Evolutionary conservation across 1,140 invertebrate genomes (phyloP).

Genomic region (Lanistes nyassanus): DNA sequence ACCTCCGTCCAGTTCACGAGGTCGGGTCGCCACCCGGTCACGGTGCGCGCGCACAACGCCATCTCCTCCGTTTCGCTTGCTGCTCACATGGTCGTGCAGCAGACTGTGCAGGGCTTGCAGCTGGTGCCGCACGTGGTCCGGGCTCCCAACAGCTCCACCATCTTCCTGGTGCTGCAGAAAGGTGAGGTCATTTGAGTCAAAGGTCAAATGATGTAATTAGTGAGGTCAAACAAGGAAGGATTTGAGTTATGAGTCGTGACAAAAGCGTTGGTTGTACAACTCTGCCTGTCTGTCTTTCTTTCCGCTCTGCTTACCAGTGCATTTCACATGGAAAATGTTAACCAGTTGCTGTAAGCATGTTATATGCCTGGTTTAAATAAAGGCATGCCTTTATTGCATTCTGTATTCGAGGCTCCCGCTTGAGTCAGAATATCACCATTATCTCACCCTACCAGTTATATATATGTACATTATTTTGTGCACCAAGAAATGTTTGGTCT

Average conservation of each 20-base stretch:
- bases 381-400: too few species aligned
- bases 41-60: conserved; percentile 15
- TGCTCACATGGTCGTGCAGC: conserved; percentile 3
- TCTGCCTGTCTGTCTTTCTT: not conserved
- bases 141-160: not conserved
- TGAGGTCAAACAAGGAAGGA: not conserved
- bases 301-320: not conserved
- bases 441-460: too few species aligned
- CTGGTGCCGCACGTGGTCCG: not conserved
- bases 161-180: conserved; percentile 7
- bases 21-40: not conserved
- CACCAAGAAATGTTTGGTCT: too few species aligned
- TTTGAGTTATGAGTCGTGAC: not conserved
- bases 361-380: too few species aligned
- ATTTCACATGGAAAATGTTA: not conserved
- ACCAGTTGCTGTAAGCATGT: too few species aligned
- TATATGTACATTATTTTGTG: too few species aligned
- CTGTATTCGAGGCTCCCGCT: too few species aligned
- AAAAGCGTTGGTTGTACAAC: not conserved
- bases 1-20: not conserved
- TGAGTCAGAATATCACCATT: too few species aligned
- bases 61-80: conserved; percentile 1
- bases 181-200: not conserved
- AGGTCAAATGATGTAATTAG: not conserved
- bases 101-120: not conserved